Percentiles rank a stretch among this genome's conserved stretches.
Conservation (phyloP, 2,113 vertebrate species). For the Entomyzon cyanotis region DNA sequence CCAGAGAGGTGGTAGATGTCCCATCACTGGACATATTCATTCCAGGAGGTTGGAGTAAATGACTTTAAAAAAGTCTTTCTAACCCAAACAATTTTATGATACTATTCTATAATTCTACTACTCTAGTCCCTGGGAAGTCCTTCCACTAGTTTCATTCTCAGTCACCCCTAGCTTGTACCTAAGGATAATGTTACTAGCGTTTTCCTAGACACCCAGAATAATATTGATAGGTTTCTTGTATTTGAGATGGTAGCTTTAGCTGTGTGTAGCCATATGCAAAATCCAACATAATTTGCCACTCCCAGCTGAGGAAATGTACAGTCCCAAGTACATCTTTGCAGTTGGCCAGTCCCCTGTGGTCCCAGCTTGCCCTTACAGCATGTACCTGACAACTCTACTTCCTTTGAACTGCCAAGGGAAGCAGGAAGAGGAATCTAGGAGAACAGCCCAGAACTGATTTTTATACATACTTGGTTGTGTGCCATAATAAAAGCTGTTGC, state of each 20-base stretch:
- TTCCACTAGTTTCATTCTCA: background rate
- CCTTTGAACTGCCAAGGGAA: background rate
- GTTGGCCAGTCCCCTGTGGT: background rate
- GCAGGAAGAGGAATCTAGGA: background rate
- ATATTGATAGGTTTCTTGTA: background rate
- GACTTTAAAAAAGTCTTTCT: background rate
- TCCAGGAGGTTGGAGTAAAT: background rate
- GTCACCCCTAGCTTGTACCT: background rate
- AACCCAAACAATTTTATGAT: background rate
- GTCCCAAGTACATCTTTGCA: background rate
- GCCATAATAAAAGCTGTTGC: background rate
- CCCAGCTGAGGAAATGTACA: background rate
- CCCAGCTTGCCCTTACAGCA: background rate
- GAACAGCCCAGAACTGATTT: background rate
- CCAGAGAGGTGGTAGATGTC: background rate
- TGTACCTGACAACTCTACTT: background rate
- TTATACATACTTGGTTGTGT: background rate
- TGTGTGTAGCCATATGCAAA: background rate
- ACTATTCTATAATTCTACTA: background rate
- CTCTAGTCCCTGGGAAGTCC: background rate
- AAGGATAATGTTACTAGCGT: background rate
- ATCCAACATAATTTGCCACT: background rate
- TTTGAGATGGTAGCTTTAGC: background rate
- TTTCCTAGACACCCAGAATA: background rate
- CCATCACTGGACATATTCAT: rapidly evolving